phyloP scores from a whole-genome alignment of 2,888 invertebrate genomes.

The Cartodere bifasciata region DNA sequence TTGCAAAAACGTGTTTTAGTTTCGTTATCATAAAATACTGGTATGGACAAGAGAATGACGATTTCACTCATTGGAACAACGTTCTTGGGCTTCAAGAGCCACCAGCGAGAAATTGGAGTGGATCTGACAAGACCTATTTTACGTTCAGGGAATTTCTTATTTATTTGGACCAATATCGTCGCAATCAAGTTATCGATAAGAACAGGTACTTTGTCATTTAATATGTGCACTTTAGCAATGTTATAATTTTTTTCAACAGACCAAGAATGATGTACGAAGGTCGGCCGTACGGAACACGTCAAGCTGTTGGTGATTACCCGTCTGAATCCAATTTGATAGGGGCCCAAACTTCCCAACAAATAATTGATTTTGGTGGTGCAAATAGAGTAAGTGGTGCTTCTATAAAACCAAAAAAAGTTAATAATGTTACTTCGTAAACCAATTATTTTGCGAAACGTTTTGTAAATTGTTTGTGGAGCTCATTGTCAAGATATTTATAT shows the following conservation, averaged over 20 bases:
- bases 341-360: too few relatives aligned
- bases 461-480: not conserved
- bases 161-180: constrained; percentile 50
- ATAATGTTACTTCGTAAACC: constrained; percentile 19
- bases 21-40: constrained; percentile 68
- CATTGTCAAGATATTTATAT: not conserved
- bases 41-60: constrained; percentile 59
- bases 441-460: not conserved
- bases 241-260: too few relatives aligned
- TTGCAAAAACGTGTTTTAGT: constrained; percentile 32
- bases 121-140: constrained; percentile 52
- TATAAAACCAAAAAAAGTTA: constrained; percentile 19
- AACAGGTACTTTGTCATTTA: too few relatives aligned
- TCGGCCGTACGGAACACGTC: constrained; percentile 1
- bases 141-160: constrained; percentile 56
- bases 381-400: too few relatives aligned
- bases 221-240: too few relatives aligned
- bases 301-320: constrained; percentile 4
- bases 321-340: too few relatives aligned
- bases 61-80: constrained; percentile 59
- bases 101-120: constrained; percentile 61
- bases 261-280: constrained; percentile 11
- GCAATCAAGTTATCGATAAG: constrained; percentile 35
- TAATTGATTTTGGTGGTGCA: too few relatives aligned
- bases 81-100: constrained; percentile 56